Base-by-base conservation (phyloP, 2,797 vertebrate genomes). In the Crypturellus tataupa region DNA sequence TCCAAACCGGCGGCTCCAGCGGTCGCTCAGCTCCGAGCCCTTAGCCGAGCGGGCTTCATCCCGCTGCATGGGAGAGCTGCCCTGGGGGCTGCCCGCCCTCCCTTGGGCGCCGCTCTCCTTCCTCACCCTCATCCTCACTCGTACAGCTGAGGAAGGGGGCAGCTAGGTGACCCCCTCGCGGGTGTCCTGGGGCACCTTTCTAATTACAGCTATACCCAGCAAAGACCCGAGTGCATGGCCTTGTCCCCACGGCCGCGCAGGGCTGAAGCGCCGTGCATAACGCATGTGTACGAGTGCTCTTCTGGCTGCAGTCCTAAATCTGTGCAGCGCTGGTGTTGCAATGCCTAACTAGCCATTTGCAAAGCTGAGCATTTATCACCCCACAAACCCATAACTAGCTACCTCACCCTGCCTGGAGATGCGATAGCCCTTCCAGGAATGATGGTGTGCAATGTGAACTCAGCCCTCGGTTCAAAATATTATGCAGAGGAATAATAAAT, bases 1-100 rank as follows among this genome's bases (percentile, higher is more conserved):
- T 96, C 97, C 97, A 97, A 97, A 97, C 96, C 91, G 60, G 1
- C 8, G 9, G 90, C 59, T 97, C 92, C 96, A 89, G 79, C 94
- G 92, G 84, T 80, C 95, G 87, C 79, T 88, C 87, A 63, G 47
- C 65, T 89, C 91, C 95, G 90, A 97, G 93, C 80, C 85, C 23
- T 47, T 9, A 76, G 40, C n/a, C 77, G 25, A 85, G 27, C 25
- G 20, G 13, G 7, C 46, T 29, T 46, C 53, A 64, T 78, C 40
- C 39, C 70, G n/a, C 24, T 37, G 5, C 2, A 2, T 9, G 29
- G 33, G 25, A 39, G 23, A 33, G 16, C 13, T 81, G 21, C 29
- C 0, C 1, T 29, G 25, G 46, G 42, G 37, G 39, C 46, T 89
- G 39, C 91, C 79, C 77, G 35, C 46, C 15, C 11, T 4, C 6